Evolutionary conservation across 2,113 vertebrate species (phyloP).

Genomic region (Acinonyx jubatus): DNA sequence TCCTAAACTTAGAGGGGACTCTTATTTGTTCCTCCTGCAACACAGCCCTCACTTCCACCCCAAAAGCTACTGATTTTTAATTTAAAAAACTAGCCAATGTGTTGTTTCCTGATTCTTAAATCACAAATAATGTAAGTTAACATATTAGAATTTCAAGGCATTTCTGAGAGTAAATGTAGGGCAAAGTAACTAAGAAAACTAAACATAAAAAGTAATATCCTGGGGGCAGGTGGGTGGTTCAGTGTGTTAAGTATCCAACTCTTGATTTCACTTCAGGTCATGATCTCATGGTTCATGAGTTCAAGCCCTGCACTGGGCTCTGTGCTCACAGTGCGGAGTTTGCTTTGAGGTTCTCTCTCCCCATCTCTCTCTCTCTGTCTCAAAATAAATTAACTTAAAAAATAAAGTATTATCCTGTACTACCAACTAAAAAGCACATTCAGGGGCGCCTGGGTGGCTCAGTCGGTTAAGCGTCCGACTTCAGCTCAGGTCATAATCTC

Average conservation of each 20-base stretch:
- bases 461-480: no score
- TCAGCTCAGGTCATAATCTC: no score
- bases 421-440: not conserved
- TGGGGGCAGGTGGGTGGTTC: no score
- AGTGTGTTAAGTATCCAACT: no score
- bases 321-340: no score
- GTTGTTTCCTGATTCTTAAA: conserved; percentile 1
- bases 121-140: conserved; percentile 6
- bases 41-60: not conserved
- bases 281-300: no score
- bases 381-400: no score
- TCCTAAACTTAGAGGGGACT: not conserved
- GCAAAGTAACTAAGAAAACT: not conserved
- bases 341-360: no score
- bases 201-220: not conserved
- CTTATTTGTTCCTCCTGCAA: not conserved
- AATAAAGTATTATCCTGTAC: not conserved
- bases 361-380: no score
- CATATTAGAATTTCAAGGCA: conserved; percentile 17
- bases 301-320: no score
- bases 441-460: not conserved
- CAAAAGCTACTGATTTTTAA: conserved; percentile 15
- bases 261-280: no score
- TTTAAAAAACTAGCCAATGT: conserved; percentile 1
- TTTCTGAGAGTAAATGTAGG: conserved; percentile 1